Base-by-base conservation (phyloP, 2,888 invertebrate genomes). In the Dynastes hyllus region DNA sequence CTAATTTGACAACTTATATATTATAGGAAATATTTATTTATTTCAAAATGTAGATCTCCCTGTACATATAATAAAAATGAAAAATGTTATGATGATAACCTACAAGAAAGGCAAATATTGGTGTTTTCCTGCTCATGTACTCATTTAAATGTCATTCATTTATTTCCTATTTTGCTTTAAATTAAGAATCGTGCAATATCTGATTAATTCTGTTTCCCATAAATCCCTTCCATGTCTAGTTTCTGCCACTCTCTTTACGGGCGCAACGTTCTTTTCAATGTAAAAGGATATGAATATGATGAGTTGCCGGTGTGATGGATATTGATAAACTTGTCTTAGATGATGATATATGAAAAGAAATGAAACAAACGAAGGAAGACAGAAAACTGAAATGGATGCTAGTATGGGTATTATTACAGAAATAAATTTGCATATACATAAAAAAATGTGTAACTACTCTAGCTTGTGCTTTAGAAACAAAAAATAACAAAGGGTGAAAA, bases 401-500 rank as follows among this genome's bases (percentile, higher is more conserved):
- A 78, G 55, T 55, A 71, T 58, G 58, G 71, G 55, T 71, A 55
- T 71, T 37, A 16, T 37, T 45, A 45, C 13, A 67, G 45, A 45
- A 63, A 67, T 45, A 45, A 45, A 45, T 67, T 67, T 67, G 66
- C 66, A 67, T 67, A 40, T 11, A 67, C 40, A 67, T 67, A 51
- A 51, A 70, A 75, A 82, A 83, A 82, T 81, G 82, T 84, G 83
- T 85, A 85, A 82, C 22, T 58, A 69, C 69, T 84, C 85, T 87
- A 86, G 87, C 86, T 86, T 87, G 84, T 83, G 87, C 87, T 87
- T 88, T 86, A 87, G 86, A 87, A 81, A 84, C 79, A 84, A 81
- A 80, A 80, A 86, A 13, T 27, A 85, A 73, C 45, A 45, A 76
- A 55, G 78, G 85, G 84, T 83, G 84, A 85, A 83, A 78, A 53